Conservation (phyloP, 2,113 vertebrate species). For the Acanthochromis polyacanthus region DNA sequence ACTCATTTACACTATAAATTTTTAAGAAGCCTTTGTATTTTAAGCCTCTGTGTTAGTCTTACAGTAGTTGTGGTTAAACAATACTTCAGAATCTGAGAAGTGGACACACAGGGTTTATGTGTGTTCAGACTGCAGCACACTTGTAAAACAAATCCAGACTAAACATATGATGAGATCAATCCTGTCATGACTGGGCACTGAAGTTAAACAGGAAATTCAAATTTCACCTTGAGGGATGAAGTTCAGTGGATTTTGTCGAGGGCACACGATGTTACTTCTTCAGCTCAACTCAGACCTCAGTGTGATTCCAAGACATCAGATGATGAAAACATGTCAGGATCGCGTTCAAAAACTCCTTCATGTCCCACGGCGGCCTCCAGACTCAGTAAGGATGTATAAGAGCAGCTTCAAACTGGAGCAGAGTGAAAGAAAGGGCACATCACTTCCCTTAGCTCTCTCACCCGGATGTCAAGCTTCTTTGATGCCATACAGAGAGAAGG, state of each 20-base stretch:
- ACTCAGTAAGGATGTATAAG: slow-evolving; percentile 27
- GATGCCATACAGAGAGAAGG: slow-evolving; percentile 59
- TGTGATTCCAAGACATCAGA: slow-evolving; percentile 37
- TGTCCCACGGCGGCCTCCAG: slow-evolving; percentile 33
- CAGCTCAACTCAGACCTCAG: slow-evolving; percentile 38
- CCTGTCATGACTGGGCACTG: neutral
- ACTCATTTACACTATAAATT: neutral
- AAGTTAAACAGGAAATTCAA: slow-evolving; percentile 19
- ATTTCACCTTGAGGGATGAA: slow-evolving; percentile 15
- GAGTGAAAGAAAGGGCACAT: slow-evolving; percentile 7
- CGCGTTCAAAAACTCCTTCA: slow-evolving; percentile 36
- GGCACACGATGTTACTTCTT: slow-evolving; percentile 15
- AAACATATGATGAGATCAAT: neutral
- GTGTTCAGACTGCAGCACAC: neutral
- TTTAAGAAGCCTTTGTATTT: neutral
- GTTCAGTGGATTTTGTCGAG: slow-evolving; percentile 33
- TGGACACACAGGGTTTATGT: neutral
- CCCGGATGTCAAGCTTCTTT: slow-evolving; percentile 61
- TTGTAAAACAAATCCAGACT: neutral
- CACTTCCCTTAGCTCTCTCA: slow-evolving; percentile 42
- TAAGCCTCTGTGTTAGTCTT: neutral
- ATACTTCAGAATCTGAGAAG: neutral
- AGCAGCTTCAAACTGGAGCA: slow-evolving; percentile 43
- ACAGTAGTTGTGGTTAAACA: neutral
- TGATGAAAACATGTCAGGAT: slow-evolving; percentile 54